Conservation (phyloP, 2,888 invertebrate genomes). For the Hyppa rectilinea region DNA sequence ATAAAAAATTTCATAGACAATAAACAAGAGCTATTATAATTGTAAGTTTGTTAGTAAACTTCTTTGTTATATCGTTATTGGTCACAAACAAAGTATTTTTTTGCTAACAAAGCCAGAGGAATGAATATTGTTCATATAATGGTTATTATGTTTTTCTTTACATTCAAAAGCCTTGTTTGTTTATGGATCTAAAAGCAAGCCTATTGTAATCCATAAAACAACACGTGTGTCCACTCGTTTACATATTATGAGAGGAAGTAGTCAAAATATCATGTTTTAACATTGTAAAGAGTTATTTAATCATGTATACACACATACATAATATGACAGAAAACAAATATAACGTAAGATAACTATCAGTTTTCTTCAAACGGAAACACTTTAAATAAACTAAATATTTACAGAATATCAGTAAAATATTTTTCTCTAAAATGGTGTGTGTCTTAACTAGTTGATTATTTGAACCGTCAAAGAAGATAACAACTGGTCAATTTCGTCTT, state of each 20-base stretch:
- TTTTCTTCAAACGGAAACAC: slow-evolving; percentile 25
- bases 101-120: slow-evolving; percentile 63
- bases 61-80: slow-evolving; percentile 36
- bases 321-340: slow-evolving; percentile 25
- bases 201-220: slow-evolving; percentile 26
- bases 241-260: slow-evolving; percentile 22
- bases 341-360: slow-evolving; percentile 28
- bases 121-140: slow-evolving; percentile 44
- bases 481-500: slow-evolving; percentile 30
- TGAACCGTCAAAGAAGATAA: neutral
- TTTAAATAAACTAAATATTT: slow-evolving; percentile 30
- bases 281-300: slow-evolving; percentile 19
- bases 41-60: slow-evolving; percentile 33
- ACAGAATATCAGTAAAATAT: neutral
- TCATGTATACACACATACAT: too few relatives aligned
- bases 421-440: slow-evolving; percentile 3
- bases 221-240: slow-evolving; percentile 24
- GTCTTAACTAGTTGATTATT: neutral
- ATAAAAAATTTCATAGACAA: slow-evolving; percentile 54
- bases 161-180: slow-evolving; percentile 15
- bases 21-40: slow-evolving; percentile 44
- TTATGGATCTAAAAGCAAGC: slow-evolving; percentile 13
- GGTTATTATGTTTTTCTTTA: slow-evolving; percentile 16
- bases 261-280: slow-evolving; percentile 34
- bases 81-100: slow-evolving; percentile 32